A percentile compares a stretch with the other conserved stretches of the same genome.
Conservation (phyloP, 2,113 vertebrate species). For the Ptychochromis oligacanthus region DNA sequence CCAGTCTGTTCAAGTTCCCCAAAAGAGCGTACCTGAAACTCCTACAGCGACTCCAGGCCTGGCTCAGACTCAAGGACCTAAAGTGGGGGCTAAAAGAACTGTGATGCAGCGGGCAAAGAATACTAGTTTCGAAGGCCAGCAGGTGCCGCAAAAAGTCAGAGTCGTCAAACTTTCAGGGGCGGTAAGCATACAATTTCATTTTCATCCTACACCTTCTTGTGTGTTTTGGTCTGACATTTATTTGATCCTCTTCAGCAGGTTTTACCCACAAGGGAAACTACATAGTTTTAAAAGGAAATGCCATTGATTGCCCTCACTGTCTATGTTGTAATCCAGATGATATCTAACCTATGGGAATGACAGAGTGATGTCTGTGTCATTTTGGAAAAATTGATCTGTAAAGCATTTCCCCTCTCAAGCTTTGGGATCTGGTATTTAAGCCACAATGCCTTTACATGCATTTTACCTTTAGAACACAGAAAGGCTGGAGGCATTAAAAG, state of each 20-base stretch:
- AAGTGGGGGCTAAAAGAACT: slow-evolving; percentile 89
- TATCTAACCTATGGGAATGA: slow-evolving; percentile 72
- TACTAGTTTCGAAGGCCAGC: slow-evolving; percentile 78
- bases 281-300: slow-evolving; percentile 59
- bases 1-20: slow-evolving; percentile 46
- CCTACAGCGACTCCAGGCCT: slow-evolving; percentile 64
- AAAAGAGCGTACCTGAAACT: slow-evolving; percentile 62
- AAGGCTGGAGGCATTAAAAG: slow-evolving; percentile 65
- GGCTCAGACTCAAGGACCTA: slow-evolving; percentile 78
- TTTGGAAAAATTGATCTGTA: slow-evolving; percentile 75
- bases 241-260: slow-evolving; percentile 37
- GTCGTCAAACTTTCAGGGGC: slow-evolving; percentile 91
- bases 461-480: slow-evolving; percentile 56
- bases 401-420: slow-evolving; percentile 65
- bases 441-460: slow-evolving; percentile 36
- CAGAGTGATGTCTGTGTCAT: slow-evolving; percentile 71
- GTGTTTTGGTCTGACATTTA: slow-evolving; percentile 57
- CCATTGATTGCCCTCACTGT: slow-evolving; percentile 47
- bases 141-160: slow-evolving; percentile 90
- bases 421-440: slow-evolving; percentile 70
- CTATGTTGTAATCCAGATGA: slow-evolving; percentile 54
- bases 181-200: slow-evolving; percentile 84
- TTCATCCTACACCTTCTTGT: slow-evolving; percentile 23
- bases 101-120: slow-evolving; percentile 92
- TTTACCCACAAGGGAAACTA: slow-evolving; percentile 45